Conservation (phyloP, 2,888 invertebrate genomes). For the Ypsolopha scabrella region DNA sequence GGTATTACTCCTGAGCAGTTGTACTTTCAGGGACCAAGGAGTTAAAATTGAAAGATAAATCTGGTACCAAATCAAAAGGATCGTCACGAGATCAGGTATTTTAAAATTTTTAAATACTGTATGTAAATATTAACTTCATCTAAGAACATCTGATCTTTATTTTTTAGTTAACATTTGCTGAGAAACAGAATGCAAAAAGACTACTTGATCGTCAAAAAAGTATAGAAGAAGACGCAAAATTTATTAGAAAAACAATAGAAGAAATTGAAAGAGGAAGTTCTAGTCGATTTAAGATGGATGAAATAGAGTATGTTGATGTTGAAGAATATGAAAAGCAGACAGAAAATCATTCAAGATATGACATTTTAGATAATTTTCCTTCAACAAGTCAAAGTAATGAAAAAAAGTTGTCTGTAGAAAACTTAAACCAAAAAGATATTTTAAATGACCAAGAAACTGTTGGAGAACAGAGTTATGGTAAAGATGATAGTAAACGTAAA, state of each 20-base stretch:
- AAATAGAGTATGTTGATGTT: constrained; percentile 13
- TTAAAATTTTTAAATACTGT: background rate
- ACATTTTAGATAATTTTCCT: constrained; percentile 21
- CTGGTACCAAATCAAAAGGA: constrained; percentile 32
- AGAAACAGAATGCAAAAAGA: constrained; percentile 2
- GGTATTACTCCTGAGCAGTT: constrained; percentile 14
- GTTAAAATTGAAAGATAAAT: constrained; percentile 28
- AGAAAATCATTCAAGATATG: constrained; percentile 12
- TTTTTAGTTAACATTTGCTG: background rate
- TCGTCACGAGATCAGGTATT: constrained; percentile 39
- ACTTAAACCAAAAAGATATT: constrained; percentile 14
- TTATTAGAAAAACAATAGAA: constrained; percentile 59
- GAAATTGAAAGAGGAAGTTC: constrained; percentile 59
- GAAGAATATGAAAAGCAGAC: background rate
- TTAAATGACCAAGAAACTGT: constrained; percentile 26
- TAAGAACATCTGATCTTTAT: background rate
- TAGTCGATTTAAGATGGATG: constrained; percentile 34
- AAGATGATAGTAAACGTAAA: constrained; percentile 13
- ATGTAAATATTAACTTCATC: no score
- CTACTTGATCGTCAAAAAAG: constrained; percentile 48
- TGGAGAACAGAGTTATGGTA: constrained; percentile 23
- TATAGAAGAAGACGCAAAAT: constrained; percentile 59
- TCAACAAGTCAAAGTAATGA: constrained; percentile 21
- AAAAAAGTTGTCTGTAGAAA: constrained; percentile 17
- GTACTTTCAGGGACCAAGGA: constrained; percentile 38